Evolutionary conservation across 2,113 vertebrate genomes (phyloP).

Genomic region (Aleadryas rufinucha): DNA sequence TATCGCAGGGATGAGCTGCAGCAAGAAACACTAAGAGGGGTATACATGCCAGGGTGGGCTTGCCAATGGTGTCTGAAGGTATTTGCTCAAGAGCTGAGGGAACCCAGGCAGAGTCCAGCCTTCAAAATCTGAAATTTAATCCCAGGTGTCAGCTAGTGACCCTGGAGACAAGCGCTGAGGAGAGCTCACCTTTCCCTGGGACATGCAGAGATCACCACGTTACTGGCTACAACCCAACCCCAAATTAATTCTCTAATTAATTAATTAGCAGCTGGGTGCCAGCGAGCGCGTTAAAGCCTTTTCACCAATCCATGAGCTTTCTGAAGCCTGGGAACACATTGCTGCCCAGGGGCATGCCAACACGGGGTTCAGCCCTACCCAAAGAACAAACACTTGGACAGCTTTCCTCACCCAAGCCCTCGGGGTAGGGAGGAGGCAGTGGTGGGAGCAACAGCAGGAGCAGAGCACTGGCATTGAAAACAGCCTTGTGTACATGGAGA

Average conservation of each 20-base stretch:
- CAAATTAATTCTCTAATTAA: conserved; percentile 6
- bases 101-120: background rate
- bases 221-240: background rate
- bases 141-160: background rate
- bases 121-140: background rate
- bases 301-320: background rate
- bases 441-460: background rate
- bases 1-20: background rate
- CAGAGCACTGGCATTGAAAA: background rate
- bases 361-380: background rate
- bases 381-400: background rate
- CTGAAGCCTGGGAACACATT: background rate
- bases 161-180: background rate
- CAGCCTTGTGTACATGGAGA: background rate
- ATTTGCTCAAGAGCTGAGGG: background rate
- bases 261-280: background rate
- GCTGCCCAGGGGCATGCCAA: background rate
- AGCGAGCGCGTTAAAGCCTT: background rate
- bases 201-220: background rate
- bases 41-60: background rate
- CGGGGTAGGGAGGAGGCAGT: background rate
- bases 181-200: background rate
- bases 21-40: background rate
- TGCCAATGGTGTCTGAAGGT: background rate
- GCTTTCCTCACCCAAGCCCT: background rate